Evolutionary conservation across 1,140 invertebrate species (phyloP).

Genomic region (Hirudo medicinalis): DNA sequence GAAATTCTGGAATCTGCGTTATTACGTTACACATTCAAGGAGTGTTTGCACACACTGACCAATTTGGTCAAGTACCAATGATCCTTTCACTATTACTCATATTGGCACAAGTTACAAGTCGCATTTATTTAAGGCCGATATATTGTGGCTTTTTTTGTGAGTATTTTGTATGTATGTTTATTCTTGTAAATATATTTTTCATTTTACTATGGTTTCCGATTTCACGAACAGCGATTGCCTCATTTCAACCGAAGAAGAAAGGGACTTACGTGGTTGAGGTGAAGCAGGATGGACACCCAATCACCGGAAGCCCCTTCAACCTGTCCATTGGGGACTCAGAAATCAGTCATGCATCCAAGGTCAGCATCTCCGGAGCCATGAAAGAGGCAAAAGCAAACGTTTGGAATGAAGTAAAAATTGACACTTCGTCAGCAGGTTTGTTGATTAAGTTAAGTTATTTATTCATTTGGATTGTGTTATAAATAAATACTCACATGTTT

Average conservation of each 20-base stretch:
- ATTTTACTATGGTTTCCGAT: constrained; percentile 12
- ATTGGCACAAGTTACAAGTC: no score
- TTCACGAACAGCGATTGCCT: constrained; percentile 58
- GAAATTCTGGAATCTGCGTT: no score
- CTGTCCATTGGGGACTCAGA: constrained; percentile 72
- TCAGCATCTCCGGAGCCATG: constrained; percentile 64
- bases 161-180: no score
- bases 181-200: background rate
- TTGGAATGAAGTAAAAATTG: constrained; percentile 76
- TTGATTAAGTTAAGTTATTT: background rate
- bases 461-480: no score
- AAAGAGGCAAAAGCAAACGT: constrained; percentile 76
- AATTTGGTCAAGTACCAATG: background rate
- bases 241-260: constrained; percentile 82
- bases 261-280: constrained; percentile 84
- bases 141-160: no score
- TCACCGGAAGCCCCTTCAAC: constrained; percentile 87
- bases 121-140: no score
- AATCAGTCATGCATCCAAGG: constrained; percentile 65
- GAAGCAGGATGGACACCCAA: constrained; percentile 78
- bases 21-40: background rate
- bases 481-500: background rate
- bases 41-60: background rate
- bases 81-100: background rate
- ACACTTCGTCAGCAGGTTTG: constrained; percentile 49